These are phyloP conservation scores for Cephus sareptanus DNA, from an alignment of 2,888 invertebrate genomes.

Conservation along the genomic window DNA sequence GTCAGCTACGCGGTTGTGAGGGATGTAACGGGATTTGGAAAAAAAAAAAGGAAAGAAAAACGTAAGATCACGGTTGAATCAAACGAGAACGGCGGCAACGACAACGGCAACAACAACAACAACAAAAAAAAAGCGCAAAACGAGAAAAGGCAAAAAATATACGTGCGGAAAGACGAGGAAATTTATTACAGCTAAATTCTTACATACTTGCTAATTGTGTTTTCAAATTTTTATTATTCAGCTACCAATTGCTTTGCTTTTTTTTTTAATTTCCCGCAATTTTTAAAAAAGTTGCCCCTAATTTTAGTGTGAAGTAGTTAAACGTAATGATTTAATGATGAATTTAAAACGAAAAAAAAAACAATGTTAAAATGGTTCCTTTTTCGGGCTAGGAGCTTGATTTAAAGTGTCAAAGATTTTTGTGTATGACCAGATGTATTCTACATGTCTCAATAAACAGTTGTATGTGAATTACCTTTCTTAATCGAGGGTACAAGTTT, in stretches of 20 bases:
- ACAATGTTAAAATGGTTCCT: constrained; percentile 60
- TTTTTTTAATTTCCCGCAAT: constrained; percentile 52
- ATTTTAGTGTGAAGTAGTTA: constrained; percentile 65
- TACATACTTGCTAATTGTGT: constrained; percentile 36
- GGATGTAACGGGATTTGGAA: neutral
- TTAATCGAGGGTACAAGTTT: constrained; percentile 42
- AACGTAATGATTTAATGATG: constrained; percentile 60
- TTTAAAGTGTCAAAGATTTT: constrained; percentile 67
- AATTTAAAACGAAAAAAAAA: constrained; percentile 44
- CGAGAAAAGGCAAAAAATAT: constrained; percentile 9
- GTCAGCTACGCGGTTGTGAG: neutral
- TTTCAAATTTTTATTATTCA: constrained; percentile 50
- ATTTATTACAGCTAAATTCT: constrained; percentile 38
- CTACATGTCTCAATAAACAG: constrained; percentile 75
- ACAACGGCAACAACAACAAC: neutral
- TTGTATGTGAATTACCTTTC: constrained; percentile 73
- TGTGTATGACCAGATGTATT: constrained; percentile 68
- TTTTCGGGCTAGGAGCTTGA: constrained; percentile 65
- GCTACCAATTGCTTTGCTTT: constrained; percentile 62
- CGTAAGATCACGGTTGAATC: constrained; percentile 18
- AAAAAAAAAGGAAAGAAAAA: neutral
- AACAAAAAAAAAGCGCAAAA: constrained; percentile 24
- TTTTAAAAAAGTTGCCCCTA: constrained; percentile 47
- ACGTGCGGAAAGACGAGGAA: constrained; percentile 18
- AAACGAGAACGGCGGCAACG: neutral